Evolutionary conservation across 92 coral and sea anemone genomes (phyloP).

Genomic region (Porites lobata): DNA sequence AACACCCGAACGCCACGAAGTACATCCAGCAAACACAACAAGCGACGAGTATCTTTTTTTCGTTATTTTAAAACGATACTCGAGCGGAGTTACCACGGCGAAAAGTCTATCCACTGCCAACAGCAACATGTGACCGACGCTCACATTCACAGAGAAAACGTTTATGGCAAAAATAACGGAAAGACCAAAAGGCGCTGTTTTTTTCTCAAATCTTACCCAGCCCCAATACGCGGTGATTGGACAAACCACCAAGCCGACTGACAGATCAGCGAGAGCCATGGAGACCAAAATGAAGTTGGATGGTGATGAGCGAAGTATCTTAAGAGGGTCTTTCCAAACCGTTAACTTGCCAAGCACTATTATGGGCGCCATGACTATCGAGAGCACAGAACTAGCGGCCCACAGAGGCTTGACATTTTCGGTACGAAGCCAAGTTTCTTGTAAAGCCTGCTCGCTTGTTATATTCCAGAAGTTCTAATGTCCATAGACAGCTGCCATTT

Average conservation of each 20-base stretch:
- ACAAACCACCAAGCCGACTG: too few species aligned
- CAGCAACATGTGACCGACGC: not conserved
- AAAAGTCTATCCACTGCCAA: not conserved
- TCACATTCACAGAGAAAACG: not conserved
- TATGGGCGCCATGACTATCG: not conserved
- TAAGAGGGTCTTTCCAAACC: not conserved
- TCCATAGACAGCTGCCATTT: conserved; percentile 9
- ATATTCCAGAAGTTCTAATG: conserved; percentile 12
- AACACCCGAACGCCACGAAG: not conserved
- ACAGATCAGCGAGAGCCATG: too few species aligned
- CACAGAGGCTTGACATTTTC: not conserved
- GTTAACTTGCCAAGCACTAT: too few species aligned
- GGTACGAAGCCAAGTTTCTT: not conserved
- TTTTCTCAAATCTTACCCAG: too few species aligned
- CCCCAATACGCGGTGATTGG: too few species aligned
- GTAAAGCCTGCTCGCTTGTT: not conserved
- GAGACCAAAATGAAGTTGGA: not conserved
- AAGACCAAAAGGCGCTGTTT: not conserved
- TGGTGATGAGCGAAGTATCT: conserved; percentile 34
- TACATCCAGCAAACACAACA: not conserved
- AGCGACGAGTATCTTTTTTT: not conserved
- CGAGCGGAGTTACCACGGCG: conserved; percentile 4
- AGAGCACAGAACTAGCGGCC: not conserved
- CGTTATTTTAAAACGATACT: not conserved
- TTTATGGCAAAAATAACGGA: too few species aligned